Evolutionary conservation across 2,113 vertebrate species (phyloP).

Genomic region (Ahaetulla prasina): DNA sequence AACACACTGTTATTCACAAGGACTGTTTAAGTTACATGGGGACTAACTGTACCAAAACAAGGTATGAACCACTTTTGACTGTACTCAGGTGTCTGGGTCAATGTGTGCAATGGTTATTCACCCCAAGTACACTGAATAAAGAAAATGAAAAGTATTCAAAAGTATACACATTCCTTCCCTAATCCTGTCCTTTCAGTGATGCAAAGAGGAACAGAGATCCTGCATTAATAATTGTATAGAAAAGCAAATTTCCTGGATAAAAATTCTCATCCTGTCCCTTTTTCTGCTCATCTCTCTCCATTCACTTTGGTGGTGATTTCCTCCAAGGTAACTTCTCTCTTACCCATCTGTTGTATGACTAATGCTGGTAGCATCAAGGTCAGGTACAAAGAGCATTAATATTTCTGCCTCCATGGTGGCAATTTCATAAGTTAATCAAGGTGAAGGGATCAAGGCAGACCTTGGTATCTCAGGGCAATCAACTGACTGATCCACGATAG

Average conservation of each 20-base stretch:
- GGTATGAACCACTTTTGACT: background rate
- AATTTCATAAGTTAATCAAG: constrained; percentile 7
- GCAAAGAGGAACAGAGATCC: background rate
- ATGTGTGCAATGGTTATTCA: background rate
- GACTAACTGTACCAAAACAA: background rate
- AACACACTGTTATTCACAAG: background rate
- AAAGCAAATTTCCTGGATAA: background rate
- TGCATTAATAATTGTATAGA: background rate
- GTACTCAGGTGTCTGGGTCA: background rate
- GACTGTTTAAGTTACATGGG: background rate
- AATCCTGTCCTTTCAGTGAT: background rate
- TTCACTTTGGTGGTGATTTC: background rate
- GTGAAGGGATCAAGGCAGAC: constrained; percentile 2
- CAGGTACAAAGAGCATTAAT: background rate
- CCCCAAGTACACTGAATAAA: background rate
- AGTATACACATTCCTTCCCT: background rate
- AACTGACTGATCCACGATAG: background rate
- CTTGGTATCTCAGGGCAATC: constrained; percentile 2
- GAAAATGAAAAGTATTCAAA: background rate
- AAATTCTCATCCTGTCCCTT: background rate
- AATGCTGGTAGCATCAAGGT: background rate
- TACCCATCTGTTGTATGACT: background rate
- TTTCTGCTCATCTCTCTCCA: background rate
- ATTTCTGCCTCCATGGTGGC: background rate
- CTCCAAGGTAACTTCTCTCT: background rate